Base-by-base conservation (phyloP, 2,797 vertebrate genomes). In the Eurystomus glaucurus region DNA sequence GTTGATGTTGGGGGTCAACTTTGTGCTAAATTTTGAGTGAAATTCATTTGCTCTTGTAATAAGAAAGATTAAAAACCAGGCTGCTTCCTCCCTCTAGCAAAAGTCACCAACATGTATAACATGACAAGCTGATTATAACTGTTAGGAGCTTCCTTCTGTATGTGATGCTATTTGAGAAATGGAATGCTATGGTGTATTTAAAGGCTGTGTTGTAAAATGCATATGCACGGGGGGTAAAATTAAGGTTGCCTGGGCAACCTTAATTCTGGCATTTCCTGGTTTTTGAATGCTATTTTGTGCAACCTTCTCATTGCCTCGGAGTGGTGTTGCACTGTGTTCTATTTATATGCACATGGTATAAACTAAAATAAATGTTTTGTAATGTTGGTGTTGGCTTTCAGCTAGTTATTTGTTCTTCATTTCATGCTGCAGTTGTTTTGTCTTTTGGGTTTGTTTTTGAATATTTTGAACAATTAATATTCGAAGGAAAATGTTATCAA, bases 211-310 rank as follows among this genome's bases (percentile, higher is more conserved):
- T 95, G 60, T 91, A 93, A 91, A 97, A 94, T 92, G 71, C 86
- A 91, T 94, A 85, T 94, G 84, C 61, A 92, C 4, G 0, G 68
- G 85, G 77, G 89, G 87, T 95, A 95, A 97, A 97, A 96, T 97
- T 95, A 97, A 95, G 93, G 97, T 97, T 97, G 97, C 94, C 94
- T 31, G 54, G 95, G 95, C 48, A 97, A 97, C 95, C 82, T 91
- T 97, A 96, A 97, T 97, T 97, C 89, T 95, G 96, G 93, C 83
- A 96, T 97, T 97, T 97, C 96, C 94, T 97, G 95, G 78, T 93
- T 82, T 95, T 95, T 89, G n/a, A 96, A 90, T 81, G 91, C 69
- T 89, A 58, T 97, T 96, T 95, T 93, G 65, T 62, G 68, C 81
- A 93, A 91, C 81, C 26, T 96, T 93, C 92, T 92, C 20, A 20